phyloP scores from a whole-genome alignment of 2,797 vertebrate genomes.

The Nyctalus aviator region DNA sequence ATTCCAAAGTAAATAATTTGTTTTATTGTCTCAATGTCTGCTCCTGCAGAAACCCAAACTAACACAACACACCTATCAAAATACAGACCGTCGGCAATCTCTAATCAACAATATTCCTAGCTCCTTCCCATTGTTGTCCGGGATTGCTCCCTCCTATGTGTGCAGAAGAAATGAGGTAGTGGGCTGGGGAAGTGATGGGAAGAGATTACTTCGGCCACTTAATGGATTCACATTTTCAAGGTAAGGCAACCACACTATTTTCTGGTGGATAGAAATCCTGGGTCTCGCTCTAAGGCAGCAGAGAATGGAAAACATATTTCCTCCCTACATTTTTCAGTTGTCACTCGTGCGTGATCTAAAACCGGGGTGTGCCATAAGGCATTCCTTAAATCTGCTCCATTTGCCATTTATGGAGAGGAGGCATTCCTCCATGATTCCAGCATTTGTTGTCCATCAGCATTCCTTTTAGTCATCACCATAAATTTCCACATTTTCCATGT shows the following conservation, averaged over 20 bases:
- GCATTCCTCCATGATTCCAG: neutral
- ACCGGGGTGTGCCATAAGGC: neutral
- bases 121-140: neutral
- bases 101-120: neutral
- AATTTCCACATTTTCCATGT: slow-evolving; percentile 22
- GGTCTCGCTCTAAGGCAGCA: neutral
- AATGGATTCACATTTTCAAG: neutral
- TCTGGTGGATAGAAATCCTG: neutral
- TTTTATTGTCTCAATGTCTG: neutral
- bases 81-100: neutral
- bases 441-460: neutral
- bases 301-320: neutral
- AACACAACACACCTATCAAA: neutral
- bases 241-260: neutral
- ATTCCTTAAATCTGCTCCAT: neutral
- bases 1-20: slow-evolving; percentile 37
- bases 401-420: neutral
- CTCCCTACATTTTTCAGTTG: neutral
- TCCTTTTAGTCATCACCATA: neutral
- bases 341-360: slow-evolving; percentile 7
- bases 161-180: neutral
- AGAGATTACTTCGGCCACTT: neutral
- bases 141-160: neutral
- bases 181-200: neutral
- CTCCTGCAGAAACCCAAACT: neutral